Conservation (phyloP, 1,140 invertebrate genomes). For the Myzus persicae region DNA sequence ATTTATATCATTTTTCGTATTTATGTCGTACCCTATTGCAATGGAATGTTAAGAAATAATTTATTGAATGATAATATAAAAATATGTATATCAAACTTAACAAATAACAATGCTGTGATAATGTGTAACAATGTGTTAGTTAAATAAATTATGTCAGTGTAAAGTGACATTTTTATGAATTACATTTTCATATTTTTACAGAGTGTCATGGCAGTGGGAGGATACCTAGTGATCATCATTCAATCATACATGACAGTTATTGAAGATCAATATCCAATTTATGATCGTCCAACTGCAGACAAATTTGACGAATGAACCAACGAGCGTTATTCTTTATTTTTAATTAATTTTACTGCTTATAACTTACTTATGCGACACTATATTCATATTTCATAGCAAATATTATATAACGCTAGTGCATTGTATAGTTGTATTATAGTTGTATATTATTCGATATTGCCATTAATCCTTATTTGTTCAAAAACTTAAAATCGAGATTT, state of each 20-base stretch:
- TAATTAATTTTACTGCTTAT: background rate
- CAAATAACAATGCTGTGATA: no score
- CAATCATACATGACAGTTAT: constrained; percentile 59
- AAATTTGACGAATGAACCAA: constrained; percentile 43
- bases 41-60: no score
- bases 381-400: background rate
- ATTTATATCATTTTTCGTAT: no score
- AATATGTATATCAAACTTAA: no score
- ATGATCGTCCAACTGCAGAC: constrained; percentile 25
- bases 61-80: no score
- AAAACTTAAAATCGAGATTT: background rate
- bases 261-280: constrained; percentile 56
- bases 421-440: no score
- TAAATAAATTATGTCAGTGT: background rate
- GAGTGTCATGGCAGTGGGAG: constrained; percentile 56
- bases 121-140: background rate
- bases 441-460: background rate
- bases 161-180: background rate
- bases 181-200: background rate
- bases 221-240: constrained; percentile 54
- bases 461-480: background rate
- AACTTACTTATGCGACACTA: background rate
- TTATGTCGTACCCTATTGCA: no score
- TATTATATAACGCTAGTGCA: background rate
- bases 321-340: background rate